These are phyloP conservation scores for Oeneis ivallda DNA, from an alignment of 2,888 invertebrate genomes.

Conservation along the genomic window DNA sequence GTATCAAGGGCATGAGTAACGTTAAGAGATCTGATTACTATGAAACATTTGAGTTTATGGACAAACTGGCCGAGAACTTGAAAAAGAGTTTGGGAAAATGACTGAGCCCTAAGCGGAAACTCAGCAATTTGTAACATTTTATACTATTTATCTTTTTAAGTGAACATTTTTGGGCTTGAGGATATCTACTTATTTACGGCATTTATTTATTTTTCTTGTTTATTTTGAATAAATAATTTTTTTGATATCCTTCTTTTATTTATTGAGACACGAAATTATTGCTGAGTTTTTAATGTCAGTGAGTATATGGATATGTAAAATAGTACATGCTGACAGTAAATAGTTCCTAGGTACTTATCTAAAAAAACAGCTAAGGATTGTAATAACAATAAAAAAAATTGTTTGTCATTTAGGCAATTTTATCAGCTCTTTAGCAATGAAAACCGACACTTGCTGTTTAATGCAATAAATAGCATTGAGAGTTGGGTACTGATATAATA, in stretches of 20 bases:
- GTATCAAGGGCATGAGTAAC: constrained; percentile 95
- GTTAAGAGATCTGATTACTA: constrained; percentile 91
- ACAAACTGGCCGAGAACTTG: constrained; percentile 96
- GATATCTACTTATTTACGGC: constrained; percentile 55
- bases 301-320: no score
- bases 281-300: no score
- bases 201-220: constrained; percentile 57
- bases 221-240: constrained; percentile 16
- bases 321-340: no score
- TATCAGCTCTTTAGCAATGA: neutral
- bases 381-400: neutral
- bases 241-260: constrained; percentile 10
- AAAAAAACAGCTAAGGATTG: no score
- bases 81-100: constrained; percentile 82
- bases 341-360: no score
- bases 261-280: neutral
- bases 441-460: neutral
- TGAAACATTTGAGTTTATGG: constrained; percentile 98
- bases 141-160: constrained; percentile 39
- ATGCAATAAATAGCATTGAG: constrained; percentile 6
- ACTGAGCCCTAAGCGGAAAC: constrained; percentile 57
- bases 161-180: constrained; percentile 53
- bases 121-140: constrained; percentile 59
- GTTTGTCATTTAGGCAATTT: neutral
- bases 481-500: neutral